phyloP scores from a whole-genome alignment of 2,113 vertebrate genomes.

The Saguinus imperator region DNA sequence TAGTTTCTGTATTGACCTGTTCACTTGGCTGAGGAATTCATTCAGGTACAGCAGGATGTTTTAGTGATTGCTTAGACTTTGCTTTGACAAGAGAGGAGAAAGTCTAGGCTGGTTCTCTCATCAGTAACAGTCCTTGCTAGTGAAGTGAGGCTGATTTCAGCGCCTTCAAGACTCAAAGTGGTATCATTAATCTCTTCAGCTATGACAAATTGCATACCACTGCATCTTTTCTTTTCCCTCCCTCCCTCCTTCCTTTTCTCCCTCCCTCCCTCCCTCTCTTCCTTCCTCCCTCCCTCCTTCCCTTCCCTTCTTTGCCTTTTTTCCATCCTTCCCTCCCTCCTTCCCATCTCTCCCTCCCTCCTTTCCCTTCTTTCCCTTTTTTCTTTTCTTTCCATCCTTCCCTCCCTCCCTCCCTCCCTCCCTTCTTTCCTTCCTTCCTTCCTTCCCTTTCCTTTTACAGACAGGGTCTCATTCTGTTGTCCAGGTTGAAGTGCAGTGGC shows the following conservation, averaged over 20 bases:
- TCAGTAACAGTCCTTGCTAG: not conserved
- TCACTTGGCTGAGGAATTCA: not conserved
- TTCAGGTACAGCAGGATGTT: not conserved
- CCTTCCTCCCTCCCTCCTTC: no score
- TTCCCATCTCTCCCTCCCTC: no score
- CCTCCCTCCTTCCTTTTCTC: rapidly evolving
- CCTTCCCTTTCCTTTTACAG: no score
- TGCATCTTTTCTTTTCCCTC: no score
- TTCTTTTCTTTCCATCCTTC: no score
- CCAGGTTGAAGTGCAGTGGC: no score
- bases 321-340: no score
- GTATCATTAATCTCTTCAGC: not conserved
- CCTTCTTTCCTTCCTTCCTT: no score
- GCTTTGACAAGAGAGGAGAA: not conserved
- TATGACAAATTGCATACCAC: not conserved
- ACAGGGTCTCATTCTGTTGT: no score
- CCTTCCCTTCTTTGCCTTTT: no score
- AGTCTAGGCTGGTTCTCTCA: not conserved
- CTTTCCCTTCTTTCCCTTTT: no score
- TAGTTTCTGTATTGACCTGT: not conserved
- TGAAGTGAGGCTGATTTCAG: not conserved
- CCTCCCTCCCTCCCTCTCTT: rapidly evolving
- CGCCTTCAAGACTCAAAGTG: not conserved
- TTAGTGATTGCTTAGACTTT: not conserved
- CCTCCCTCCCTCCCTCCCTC: no score